Base-by-base conservation (phyloP, 2,797 vertebrate species). In the Acrossocheilus fasciatus region DNA sequence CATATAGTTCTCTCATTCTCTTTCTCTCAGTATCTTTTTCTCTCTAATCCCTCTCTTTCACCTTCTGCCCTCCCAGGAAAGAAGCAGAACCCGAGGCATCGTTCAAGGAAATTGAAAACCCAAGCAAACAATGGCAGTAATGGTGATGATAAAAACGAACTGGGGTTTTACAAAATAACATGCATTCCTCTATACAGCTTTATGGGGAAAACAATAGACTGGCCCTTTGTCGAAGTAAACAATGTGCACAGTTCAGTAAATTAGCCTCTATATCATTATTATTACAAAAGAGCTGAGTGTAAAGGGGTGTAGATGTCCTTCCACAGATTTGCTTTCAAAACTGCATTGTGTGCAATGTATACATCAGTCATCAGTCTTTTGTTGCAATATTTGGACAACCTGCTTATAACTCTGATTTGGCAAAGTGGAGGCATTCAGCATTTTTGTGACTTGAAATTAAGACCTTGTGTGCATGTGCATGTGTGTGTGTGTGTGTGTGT, bases 81-180 rank as follows among this genome's bases (percentile, higher is more conserved):
- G 77, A 78, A 83, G 77, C 64, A 43, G 83, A 77, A 84, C 85
- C 81, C 54, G 15, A 47, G 80, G 84, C 79, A 83, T 87, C 69
- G 23, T 80, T 74, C 12, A 17, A 89, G 84, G 87, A 89, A 90
- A 90, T 89, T 88, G 88, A 91, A 91, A 90, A 89, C 81, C 83
- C 54, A 82, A 82, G 80, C 81, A 83, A 91, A 89, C 90, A 89
- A 88, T 87, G 52, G 85, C 88, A 91, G 90, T 92, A 92, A 92
- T 85, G 23, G 82, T 30, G 70, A 70, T 80, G 88, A 91, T 75
- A 90, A 89, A 81, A 90, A 87, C 70, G 85, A 88, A 91, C 72
- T 89, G 68, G 34, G 83, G 84, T 87, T 91, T 87, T 83, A 83
- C 77, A 34, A 86, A 88, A 81, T 81, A 89, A 79, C 75, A 88